Evolutionary conservation across 2,113 vertebrate genomes (phyloP), one percentile per base, ranked within the genome.

Genomic region (Macrotus californicus): DNA sequence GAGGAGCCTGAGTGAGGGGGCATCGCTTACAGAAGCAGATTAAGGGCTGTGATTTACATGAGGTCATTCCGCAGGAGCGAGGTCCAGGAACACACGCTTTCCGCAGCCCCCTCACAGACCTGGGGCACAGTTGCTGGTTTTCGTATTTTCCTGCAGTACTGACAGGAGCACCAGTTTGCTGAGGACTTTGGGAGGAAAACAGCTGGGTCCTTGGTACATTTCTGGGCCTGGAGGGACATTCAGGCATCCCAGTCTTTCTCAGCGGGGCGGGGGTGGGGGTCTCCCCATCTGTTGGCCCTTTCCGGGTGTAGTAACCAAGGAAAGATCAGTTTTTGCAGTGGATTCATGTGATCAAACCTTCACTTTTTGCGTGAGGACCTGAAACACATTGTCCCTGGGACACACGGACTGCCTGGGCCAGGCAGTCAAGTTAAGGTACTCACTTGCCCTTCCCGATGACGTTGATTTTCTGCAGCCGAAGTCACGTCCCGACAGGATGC

Each of bases 11-110:
- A 88, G 72, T 36, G 46, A 88, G 88, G 76, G 87, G 66, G 59
- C 13, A 24, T n/a, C 93, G 79, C 96, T 96, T 88, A 92, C 91
- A 92, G 94, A 96, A 76, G 82, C 36, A 73, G 93, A 69, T 89
- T 50, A 91, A 96, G 46, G 75, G 70, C 91, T 96, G 10, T 26
- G 1, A 52, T 81, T 48, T 21, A 13, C 39, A 50, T 19, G 21
- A 36, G 56, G 50, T 92, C 80, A 79, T 73, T 90, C 29, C 59
- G 94, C 34, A 91, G 91, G 48, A 88, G 75, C 52, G 52, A 19
- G 75, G 59, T 69, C 54, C 66, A 26, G 85, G 34, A 94, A 72
- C 43, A 56, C 24, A 56, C 54, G 66, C 48, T 80, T 81, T 59
- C 10, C 6, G 22, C 15, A 1, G 0, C 10, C 16, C 22, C 3